Evolutionary conservation across 2,113 vertebrate species (phyloP).

Genomic region (Nothocercus julius): DNA sequence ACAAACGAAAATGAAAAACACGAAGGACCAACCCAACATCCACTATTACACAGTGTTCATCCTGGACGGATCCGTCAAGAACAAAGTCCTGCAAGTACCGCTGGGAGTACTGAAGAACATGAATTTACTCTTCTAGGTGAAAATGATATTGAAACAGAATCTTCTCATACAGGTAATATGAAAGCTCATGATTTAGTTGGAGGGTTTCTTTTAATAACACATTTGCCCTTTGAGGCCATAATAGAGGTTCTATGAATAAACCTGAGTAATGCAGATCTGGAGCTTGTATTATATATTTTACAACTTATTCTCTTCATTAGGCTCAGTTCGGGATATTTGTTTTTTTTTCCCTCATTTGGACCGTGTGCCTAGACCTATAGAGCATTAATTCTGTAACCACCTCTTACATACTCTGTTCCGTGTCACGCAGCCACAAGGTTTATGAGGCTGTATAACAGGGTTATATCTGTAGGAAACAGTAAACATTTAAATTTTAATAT

Average conservation of each 20-base stretch:
- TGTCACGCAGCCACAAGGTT: not conserved
- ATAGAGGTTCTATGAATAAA: not conserved
- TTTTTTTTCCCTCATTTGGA: not conserved
- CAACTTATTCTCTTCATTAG: not conserved
- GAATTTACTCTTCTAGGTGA: conserved; percentile 5
- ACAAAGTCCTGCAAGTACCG: not conserved
- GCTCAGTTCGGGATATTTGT: not conserved
- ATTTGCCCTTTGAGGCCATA: not conserved
- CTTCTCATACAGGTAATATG: conserved; percentile 54
- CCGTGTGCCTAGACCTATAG: not conserved
- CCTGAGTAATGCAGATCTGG: not conserved
- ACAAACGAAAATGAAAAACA: conserved; percentile 16
- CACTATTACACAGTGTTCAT: not conserved
- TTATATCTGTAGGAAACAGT: not conserved
- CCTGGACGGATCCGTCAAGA: conserved; percentile 17
- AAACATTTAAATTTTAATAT: not conserved
- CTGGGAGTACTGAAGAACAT: not conserved
- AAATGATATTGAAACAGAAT: conserved; percentile 11
- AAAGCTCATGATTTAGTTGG: not conserved
- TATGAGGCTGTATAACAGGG: not conserved
- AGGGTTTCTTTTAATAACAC: not conserved
- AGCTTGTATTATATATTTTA: not conserved
- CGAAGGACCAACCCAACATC: conserved; percentile 34
- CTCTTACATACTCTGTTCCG: not conserved
- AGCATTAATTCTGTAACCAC: not conserved